Evolutionary conservation across 1,140 invertebrate species (phyloP).

Genomic region (Wiebesia pumilae): DNA sequence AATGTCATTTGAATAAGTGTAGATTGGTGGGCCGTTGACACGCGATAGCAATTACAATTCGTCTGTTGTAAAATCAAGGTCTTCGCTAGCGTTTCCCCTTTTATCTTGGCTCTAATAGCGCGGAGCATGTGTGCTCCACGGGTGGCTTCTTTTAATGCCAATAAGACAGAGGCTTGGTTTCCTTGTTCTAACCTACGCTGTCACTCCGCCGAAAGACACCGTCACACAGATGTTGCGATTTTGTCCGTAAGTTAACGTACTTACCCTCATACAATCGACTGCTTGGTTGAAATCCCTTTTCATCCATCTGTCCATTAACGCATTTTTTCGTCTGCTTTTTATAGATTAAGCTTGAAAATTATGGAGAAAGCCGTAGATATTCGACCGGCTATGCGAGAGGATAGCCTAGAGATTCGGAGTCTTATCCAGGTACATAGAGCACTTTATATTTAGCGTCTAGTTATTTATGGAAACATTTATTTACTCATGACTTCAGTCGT

Average conservation of each 20-base stretch:
- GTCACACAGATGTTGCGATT: conserved; percentile 37
- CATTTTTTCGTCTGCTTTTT: not conserved
- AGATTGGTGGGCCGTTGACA: not conserved
- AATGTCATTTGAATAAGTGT: not conserved
- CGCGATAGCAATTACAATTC: conserved; percentile 6
- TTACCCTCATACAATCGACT: not conserved
- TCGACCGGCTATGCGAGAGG: conserved; percentile 70
- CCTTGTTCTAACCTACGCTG: conserved; percentile 5
- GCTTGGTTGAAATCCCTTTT: not conserved
- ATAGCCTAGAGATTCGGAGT: conserved; percentile 70
- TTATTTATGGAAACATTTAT: not conserved
- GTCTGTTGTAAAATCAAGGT: not conserved
- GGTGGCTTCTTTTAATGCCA: conserved; percentile 1
- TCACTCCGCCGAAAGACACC: not conserved
- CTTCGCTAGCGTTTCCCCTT: not conserved
- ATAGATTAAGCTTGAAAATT: conserved; percentile 43
- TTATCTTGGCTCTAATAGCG: not conserved
- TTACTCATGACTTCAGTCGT: not conserved
- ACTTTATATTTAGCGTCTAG: conserved; percentile 8
- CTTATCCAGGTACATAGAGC: conserved; percentile 73
- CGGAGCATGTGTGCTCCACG: not conserved
- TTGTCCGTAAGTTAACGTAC: conserved; percentile 39
- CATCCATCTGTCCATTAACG: not conserved
- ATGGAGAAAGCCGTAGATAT: conserved; percentile 60
- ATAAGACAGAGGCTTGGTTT: not conserved